A percentile compares a stretch with the other conserved stretches of the same genome.
phyloP scores from a whole-genome alignment of 2,888 invertebrate species.

The Buathra laborator region DNA sequence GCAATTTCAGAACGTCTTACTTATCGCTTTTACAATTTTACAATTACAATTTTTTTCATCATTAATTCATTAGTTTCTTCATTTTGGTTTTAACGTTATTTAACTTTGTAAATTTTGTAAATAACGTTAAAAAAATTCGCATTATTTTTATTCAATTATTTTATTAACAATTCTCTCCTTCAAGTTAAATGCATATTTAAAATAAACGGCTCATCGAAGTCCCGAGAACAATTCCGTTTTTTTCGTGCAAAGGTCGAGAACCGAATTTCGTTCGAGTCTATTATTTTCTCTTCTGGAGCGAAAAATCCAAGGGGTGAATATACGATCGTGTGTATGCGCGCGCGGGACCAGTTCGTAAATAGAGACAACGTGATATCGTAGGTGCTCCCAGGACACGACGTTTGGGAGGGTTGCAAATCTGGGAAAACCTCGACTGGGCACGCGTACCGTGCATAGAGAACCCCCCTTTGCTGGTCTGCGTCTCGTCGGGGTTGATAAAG shows the following conservation, averaged over 20 bases:
- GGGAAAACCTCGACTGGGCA: conserved; percentile 82
- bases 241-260: conserved; percentile 39
- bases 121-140: too few relatives aligned
- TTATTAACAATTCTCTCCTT: too few relatives aligned
- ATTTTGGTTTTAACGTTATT: too few relatives aligned
- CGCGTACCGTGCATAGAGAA: conserved; percentile 82
- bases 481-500: conserved; percentile 78
- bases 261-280: conserved; percentile 72
- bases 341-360: conserved; percentile 55
- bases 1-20: too few relatives aligned
- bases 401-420: conserved; percentile 75
- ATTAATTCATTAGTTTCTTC: too few relatives aligned
- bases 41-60: too few relatives aligned
- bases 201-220: too few relatives aligned
- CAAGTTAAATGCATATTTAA: too few relatives aligned
- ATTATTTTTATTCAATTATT: too few relatives aligned
- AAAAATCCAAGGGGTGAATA: conserved; percentile 68
- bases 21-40: too few relatives aligned
- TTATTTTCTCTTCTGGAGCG: conserved; percentile 76
- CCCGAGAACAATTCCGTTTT: neutral
- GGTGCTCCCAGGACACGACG: conserved; percentile 18
- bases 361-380: conserved; percentile 47
- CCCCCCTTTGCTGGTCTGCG: conserved; percentile 75
- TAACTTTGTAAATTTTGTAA: too few relatives aligned
- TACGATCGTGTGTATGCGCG: conserved; percentile 32